Conservation (phyloP, 35 echinoderm and acorn worm genomes). For the Amphiura filiformis region DNA sequence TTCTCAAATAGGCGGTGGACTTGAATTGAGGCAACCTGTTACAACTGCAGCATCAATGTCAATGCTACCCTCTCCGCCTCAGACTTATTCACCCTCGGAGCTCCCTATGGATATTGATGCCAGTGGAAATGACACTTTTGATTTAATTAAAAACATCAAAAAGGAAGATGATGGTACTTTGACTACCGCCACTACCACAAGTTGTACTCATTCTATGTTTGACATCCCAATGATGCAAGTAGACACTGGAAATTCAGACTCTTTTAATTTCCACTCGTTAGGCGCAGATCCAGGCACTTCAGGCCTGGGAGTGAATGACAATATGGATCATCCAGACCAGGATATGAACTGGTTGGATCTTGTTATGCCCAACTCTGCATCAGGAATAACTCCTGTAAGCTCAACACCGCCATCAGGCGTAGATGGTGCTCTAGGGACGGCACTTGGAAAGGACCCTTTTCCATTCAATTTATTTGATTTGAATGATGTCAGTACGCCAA, state of each 20-base stretch:
- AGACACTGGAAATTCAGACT: slow-evolving; percentile 30
- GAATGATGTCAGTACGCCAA: slow-evolving; percentile 66
- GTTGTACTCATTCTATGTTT: slow-evolving; percentile 22
- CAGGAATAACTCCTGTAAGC: slow-evolving; percentile 55
- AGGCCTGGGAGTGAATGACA: slow-evolving; percentile 25
- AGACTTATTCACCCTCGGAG: slow-evolving; percentile 25
- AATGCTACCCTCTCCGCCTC: slow-evolving; percentile 9
- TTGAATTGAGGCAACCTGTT: slow-evolving; percentile 8
- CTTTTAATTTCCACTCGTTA: slow-evolving; percentile 37
- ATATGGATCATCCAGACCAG: slow-evolving; percentile 24
- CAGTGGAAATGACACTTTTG: slow-evolving; percentile 17
- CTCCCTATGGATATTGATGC: slow-evolving; percentile 77
- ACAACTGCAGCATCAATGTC: neutral
- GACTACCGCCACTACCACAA: neutral
- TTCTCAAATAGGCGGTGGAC: neutral
- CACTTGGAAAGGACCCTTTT: slow-evolving; percentile 78
- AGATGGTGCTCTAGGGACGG: slow-evolving; percentile 40
- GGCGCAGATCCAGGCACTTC: slow-evolving; percentile 41
- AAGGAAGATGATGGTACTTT: neutral
- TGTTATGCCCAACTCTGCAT: slow-evolving; percentile 44
- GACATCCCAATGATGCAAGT: slow-evolving; percentile 72
- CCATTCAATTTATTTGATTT: slow-evolving; percentile 76
- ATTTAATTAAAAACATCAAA: slow-evolving; percentile 9
- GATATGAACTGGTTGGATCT: slow-evolving; percentile 93
- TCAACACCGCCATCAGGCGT: slow-evolving; percentile 33